Conservation (phyloP, 2,797 vertebrate genomes). For the Columba guinea region DNA sequence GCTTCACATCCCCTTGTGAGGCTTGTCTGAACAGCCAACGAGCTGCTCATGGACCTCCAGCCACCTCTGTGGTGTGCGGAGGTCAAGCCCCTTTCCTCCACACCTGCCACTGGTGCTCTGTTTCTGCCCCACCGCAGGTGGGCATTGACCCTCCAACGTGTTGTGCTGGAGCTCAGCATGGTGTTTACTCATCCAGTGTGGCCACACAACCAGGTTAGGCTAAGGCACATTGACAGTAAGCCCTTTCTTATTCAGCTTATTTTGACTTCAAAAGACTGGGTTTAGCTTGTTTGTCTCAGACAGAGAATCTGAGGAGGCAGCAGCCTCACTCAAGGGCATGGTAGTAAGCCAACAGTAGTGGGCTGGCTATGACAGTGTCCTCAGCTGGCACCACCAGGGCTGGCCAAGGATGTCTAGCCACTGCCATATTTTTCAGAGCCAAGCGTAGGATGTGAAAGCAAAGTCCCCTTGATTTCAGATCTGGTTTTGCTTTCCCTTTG, state of each 20-base stretch:
- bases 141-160: not conserved
- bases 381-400: not conserved
- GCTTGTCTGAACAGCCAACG: rapidly evolving
- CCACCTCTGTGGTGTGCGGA: not conserved
- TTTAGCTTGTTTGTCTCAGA: not conserved
- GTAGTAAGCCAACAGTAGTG: not conserved
- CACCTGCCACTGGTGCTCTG: not conserved
- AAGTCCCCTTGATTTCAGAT: not conserved
- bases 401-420: conserved; percentile 7
- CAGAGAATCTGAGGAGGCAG: not conserved
- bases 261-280: not conserved
- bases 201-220: not conserved
- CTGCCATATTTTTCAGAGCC: not conserved
- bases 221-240: not conserved
- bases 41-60: not conserved
- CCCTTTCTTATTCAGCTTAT: not conserved
- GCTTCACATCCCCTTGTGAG: not conserved
- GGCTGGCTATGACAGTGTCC: not conserved
- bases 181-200: not conserved
- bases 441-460: not conserved
- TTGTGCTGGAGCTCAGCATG: not conserved
- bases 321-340: not conserved
- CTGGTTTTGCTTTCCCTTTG: not conserved
- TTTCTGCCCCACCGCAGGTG: not conserved
- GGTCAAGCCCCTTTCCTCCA: not conserved